These are phyloP conservation scores for Aldabrachelys gigantea DNA, from an alignment of 2,113 vertebrate species.

Conservation along the genomic window DNA sequence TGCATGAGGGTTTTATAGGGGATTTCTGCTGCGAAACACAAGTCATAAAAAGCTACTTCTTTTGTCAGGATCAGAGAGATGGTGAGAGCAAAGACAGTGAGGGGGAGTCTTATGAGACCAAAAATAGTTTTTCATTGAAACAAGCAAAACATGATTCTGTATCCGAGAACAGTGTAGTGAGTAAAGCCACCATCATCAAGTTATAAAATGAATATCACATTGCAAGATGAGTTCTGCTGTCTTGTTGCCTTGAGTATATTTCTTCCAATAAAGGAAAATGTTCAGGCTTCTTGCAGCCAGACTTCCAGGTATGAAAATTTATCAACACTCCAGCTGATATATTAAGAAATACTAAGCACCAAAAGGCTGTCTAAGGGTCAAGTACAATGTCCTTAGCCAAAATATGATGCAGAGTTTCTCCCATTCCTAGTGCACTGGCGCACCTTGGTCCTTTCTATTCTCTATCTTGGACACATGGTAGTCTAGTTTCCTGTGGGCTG, in stretches of 20 bases:
- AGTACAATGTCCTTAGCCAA: slow-evolving; percentile 28
- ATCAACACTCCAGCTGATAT: not conserved
- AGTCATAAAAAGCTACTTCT: not conserved
- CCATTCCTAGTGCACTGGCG: not conserved
- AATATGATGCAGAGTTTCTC: not conserved
- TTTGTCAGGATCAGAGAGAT: not conserved
- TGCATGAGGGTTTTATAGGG: not conserved
- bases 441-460: not conserved
- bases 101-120: not conserved
- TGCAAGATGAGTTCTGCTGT: not conserved
- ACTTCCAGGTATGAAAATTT: not conserved
- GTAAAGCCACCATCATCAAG: not conserved
- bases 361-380: not conserved
- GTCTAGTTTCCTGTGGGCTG: not conserved
- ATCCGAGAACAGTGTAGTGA: not conserved
- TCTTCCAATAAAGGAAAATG: not conserved
- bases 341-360: not conserved
- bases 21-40: not conserved
- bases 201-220: not conserved
- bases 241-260: slow-evolving; percentile 4
- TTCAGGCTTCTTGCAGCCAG: not conserved
- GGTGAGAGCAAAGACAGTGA: not conserved
- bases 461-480: not conserved
- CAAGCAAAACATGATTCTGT: not conserved
- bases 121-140: not conserved